phyloP scores from a whole-genome alignment of 2,113 vertebrate genomes.

The Bagarius yarrelli region DNA sequence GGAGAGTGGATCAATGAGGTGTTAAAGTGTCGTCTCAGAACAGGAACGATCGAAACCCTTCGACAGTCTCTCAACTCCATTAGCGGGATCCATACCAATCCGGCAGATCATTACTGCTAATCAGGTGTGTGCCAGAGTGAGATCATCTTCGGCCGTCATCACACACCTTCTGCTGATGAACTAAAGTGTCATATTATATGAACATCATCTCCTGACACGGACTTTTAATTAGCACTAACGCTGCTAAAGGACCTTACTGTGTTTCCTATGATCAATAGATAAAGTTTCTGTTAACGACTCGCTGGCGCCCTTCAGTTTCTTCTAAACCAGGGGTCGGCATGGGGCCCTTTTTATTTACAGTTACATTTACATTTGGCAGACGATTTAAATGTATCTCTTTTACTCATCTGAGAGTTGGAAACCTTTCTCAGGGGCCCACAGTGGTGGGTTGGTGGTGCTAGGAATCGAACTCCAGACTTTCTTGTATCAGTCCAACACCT shows the following conservation, averaged over 20 bases:
- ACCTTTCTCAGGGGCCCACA: too few species aligned
- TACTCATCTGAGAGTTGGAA: too few species aligned
- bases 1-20: constrained; percentile 19
- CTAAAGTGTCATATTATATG: constrained; percentile 58
- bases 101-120: constrained; percentile 45
- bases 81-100: constrained; percentile 41
- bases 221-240: constrained; percentile 75
- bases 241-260: constrained; percentile 58
- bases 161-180: constrained; percentile 51
- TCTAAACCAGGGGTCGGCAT: too few species aligned
- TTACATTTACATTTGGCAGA: too few species aligned
- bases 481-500: too few species aligned
- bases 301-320: constrained; percentile 60
- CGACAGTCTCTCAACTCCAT: constrained; percentile 41
- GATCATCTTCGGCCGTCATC: constrained; percentile 61
- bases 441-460: too few species aligned
- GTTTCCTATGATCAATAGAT: constrained; percentile 51
- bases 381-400: too few species aligned
- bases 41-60: constrained; percentile 4
- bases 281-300: constrained; percentile 45
- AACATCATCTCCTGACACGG: constrained; percentile 58
- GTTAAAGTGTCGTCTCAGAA: constrained; percentile 29
- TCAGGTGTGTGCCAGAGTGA: constrained; percentile 34
- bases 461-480: too few species aligned
- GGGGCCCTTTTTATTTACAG: too few species aligned